These are phyloP conservation scores for Willisornis vidua DNA, from an alignment of 2,113 vertebrate species.

Conservation along the genomic window DNA sequence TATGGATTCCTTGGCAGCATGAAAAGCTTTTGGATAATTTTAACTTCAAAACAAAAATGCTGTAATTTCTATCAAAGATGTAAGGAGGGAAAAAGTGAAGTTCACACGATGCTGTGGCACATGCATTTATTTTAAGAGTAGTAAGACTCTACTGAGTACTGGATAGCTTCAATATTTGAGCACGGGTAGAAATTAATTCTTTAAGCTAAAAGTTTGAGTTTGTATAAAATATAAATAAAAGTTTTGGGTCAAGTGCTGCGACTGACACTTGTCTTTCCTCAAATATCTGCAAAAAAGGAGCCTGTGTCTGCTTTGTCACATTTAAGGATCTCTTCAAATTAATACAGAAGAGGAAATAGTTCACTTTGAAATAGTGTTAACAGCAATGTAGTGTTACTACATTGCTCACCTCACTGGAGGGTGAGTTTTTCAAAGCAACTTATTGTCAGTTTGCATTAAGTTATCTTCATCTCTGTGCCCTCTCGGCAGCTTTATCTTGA, in stretches of 20 bases:
- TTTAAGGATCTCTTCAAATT: neutral
- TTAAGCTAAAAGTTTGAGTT: neutral
- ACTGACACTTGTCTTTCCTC: neutral
- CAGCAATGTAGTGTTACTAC: neutral
- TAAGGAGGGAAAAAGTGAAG: neutral
- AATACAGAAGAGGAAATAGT: neutral
- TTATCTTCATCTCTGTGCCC: neutral
- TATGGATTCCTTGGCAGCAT: neutral
- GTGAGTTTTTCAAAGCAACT: neutral
- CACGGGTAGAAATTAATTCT: neutral
- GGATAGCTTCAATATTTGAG: neutral
- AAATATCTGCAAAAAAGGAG: neutral
- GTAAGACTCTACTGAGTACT: neutral
- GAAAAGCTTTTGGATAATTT: neutral
- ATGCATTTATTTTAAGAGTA: neutral
- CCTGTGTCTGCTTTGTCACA: fast-evolving
- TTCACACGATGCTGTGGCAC: neutral
- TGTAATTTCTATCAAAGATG: fast-evolving
- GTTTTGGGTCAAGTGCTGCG: neutral
- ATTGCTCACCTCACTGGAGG: neutral
- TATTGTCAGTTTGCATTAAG: neutral
- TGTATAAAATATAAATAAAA: neutral
- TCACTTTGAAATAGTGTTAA: neutral
- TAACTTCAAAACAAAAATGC: neutral
- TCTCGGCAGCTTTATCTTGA: neutral